phyloP scores from a whole-genome alignment of 1,140 invertebrate species.

The Cyrtorhinus lividipennis region DNA sequence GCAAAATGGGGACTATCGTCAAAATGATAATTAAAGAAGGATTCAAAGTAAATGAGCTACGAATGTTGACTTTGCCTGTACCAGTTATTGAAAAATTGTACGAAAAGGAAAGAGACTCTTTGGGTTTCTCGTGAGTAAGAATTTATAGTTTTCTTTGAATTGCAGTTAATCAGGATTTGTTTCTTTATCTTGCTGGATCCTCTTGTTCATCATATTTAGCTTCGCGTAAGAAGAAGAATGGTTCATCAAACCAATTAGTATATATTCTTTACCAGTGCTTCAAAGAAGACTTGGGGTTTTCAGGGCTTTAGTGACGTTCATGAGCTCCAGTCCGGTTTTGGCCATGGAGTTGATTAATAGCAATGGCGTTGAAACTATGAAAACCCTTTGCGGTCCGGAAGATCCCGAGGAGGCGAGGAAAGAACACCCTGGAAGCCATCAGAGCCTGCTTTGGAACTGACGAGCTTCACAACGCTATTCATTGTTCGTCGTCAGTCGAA shows the following conservation, averaged over 20 bases:
- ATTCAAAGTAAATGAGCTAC: constrained; percentile 54
- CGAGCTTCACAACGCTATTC: constrained; percentile 49
- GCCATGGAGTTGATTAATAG: constrained; percentile 60
- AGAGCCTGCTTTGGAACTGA: constrained; percentile 60
- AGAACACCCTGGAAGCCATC: constrained; percentile 42
- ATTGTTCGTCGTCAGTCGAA: constrained; percentile 38
- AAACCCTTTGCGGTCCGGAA: constrained; percentile 45
- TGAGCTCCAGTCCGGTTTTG: constrained; percentile 55
- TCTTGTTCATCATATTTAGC: no score
- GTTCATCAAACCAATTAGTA: no score
- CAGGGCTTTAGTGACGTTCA: constrained; percentile 40
- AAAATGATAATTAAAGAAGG: constrained; percentile 46
- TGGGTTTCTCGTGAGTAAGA: constrained; percentile 42
- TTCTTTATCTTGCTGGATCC: no score
- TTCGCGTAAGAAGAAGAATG: no score
- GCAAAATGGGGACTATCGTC: constrained; percentile 57
- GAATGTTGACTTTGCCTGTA: constrained; percentile 47
- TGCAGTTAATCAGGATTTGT: no score
- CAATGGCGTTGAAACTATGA: constrained; percentile 45
- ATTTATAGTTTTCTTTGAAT: no score
- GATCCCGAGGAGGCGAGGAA: constrained; percentile 46
- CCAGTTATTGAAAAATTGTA: constrained; percentile 47
- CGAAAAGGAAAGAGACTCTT: constrained; percentile 36
- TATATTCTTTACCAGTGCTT: no score
- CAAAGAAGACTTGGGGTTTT: constrained; percentile 12